Conservation (phyloP, 2,113 vertebrate genomes). For the Progne subis region DNA sequence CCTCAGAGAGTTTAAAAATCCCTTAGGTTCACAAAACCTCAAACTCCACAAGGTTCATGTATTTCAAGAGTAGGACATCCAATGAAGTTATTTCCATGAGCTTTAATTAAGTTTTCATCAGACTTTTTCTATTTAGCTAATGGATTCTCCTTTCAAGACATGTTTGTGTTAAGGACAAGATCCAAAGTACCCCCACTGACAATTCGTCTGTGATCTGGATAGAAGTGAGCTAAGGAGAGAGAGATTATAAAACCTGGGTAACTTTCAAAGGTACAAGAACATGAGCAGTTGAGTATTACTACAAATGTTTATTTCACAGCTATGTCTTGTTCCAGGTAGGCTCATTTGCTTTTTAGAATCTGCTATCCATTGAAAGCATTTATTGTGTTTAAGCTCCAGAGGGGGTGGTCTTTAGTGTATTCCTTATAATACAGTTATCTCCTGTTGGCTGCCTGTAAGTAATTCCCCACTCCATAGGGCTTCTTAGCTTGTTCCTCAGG, state of each 20-base stretch:
- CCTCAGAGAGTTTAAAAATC: slow-evolving; percentile 36
- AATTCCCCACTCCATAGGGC: not conserved
- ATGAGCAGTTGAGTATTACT: not conserved
- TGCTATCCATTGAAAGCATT: not conserved
- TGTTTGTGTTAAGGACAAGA: not conserved
- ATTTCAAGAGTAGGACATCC: not conserved
- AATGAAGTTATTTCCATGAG: not conserved
- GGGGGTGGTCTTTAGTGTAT: not conserved
- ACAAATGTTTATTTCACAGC: not conserved
- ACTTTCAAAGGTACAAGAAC: not conserved
- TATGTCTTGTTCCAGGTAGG: not conserved
- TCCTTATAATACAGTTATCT: not conserved
- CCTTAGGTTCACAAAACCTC: slow-evolving; percentile 34
- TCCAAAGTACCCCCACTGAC: not conserved
- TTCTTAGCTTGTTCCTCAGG: not conserved
- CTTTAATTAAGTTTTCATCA: slow-evolving; percentile 37
- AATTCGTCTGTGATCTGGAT: not conserved
- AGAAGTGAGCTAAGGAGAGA: not conserved
- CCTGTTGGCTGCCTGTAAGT: not conserved
- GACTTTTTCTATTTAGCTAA: not conserved
- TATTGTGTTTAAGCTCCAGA: not conserved
- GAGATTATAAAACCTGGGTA: not conserved
- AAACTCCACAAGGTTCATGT: not conserved
- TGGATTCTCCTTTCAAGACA: not conserved
- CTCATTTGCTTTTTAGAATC: not conserved